Conservation (phyloP, 2,797 vertebrate species). For the Galagoides demidoff region DNA sequence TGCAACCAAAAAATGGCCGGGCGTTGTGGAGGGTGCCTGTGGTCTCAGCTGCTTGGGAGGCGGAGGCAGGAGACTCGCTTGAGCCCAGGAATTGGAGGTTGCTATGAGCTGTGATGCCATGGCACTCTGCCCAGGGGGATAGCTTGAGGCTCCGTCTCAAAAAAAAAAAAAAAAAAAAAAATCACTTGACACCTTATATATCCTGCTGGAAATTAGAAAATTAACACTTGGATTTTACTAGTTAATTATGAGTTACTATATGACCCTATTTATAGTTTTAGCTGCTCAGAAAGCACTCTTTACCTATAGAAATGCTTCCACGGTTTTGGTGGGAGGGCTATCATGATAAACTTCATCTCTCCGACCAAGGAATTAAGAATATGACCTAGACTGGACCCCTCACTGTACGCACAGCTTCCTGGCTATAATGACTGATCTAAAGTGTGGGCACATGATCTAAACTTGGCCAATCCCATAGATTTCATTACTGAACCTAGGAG, state of each 20-base stretch:
- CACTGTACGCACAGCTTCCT: not conserved
- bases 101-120: too few relatives aligned
- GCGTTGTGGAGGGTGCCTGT: too few relatives aligned
- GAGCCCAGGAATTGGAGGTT: too few relatives aligned
- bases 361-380: not conserved
- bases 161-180: too few relatives aligned
- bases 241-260: slow-evolving; percentile 13
- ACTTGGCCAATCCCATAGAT: not conserved
- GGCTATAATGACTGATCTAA: not conserved
- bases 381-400: not conserved
- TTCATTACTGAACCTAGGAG: not conserved
- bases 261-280: not conserved
- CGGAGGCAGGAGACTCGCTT: too few relatives aligned
- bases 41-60: too few relatives aligned
- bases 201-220: slow-evolving; percentile 45
- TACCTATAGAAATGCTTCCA: not conserved
- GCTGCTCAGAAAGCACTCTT: not conserved
- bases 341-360: not conserved
- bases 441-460: not conserved
- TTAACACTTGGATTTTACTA: not conserved
- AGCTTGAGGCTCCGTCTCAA: too few relatives aligned
- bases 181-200: not conserved
- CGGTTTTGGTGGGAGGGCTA: not conserved
- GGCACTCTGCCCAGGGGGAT: too few relatives aligned
- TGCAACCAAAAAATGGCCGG: too few relatives aligned